Evolutionary conservation across 2,888 invertebrate species (phyloP).

Genomic region (Arge pagana): DNA sequence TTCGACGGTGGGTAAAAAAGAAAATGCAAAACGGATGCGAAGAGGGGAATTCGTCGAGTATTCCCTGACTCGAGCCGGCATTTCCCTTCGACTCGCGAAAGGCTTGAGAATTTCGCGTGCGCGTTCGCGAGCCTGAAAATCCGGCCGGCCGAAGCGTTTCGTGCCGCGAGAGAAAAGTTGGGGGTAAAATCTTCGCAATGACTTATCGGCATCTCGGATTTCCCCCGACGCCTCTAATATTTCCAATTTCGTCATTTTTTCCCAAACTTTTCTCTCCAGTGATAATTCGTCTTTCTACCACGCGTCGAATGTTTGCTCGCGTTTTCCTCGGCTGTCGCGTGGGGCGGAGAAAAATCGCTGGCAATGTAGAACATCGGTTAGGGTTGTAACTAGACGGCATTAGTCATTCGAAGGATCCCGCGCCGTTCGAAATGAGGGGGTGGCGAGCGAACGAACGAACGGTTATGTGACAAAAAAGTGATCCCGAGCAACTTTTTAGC

Average conservation of each 20-base stretch:
- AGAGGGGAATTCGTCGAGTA: conserved; percentile 10
- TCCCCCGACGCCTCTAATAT: neutral
- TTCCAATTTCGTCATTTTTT: neutral
- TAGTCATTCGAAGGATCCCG: conserved; percentile 22
- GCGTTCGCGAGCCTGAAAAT: conserved; percentile 18
- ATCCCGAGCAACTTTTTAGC: conserved; percentile 2
- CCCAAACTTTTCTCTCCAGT: neutral
- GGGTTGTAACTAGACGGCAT: conserved; percentile 10
- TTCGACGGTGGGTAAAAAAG: neutral
- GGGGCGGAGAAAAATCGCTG: conserved; percentile 10
- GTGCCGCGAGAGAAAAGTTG: conserved; percentile 19
- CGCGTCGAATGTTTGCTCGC: neutral
- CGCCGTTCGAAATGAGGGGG: conserved; percentile 11
- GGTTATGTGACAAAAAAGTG: conserved; percentile 11
- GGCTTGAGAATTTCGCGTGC: conserved; percentile 22
- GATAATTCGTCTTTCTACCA: neutral
- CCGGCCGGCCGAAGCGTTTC: conserved; percentile 16
- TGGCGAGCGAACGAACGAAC: conserved; percentile 1
- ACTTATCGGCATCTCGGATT: conserved; percentile 15
- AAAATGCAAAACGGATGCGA: conserved; percentile 15
- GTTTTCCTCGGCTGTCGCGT: conserved; percentile 1
- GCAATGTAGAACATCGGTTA: conserved; percentile 15
- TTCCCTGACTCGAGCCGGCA: conserved; percentile 15
- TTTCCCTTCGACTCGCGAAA: conserved; percentile 21
- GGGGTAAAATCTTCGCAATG: conserved; percentile 20